Evolutionary conservation across 1,140 invertebrate genomes (phyloP).

Genomic region (Trichonephila inaurata): DNA sequence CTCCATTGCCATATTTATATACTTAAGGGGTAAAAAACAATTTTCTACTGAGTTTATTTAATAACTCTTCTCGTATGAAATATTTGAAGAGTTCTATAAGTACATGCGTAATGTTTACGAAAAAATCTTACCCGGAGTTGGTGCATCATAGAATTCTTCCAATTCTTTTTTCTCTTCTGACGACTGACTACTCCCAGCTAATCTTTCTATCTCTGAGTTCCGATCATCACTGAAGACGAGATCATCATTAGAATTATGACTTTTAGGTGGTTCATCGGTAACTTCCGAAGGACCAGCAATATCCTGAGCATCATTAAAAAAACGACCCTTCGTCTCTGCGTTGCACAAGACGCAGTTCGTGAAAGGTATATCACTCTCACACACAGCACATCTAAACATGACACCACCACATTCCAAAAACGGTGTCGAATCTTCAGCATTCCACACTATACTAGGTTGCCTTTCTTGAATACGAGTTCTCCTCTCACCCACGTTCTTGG

Average conservation of each 20-base stretch:
- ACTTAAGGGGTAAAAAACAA: too few relatives aligned
- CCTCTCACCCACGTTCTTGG: constrained; percentile 46
- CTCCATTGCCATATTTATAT: too few relatives aligned
- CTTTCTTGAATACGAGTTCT: not conserved
- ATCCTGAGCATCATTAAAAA: not conserved
- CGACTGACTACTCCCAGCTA: not conserved
- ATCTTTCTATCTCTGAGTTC: not conserved
- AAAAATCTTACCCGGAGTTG: constrained; percentile 25
- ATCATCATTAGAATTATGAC: not conserved
- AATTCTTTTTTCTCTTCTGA: constrained; percentile 55
- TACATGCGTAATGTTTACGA: not conserved
- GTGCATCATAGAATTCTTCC: constrained; percentile 62
- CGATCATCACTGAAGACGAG: not conserved
- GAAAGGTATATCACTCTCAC: constrained; percentile 55
- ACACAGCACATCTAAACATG: constrained; percentile 35
- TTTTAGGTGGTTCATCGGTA: not conserved
- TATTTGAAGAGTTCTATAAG: not conserved
- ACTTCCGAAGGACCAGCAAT: not conserved
- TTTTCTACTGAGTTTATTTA: not conserved
- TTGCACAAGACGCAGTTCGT: constrained; percentile 61
- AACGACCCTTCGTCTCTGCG: constrained; percentile 38
- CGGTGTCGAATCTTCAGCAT: not conserved
- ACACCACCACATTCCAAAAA: constrained; percentile 27
- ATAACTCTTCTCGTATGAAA: too few relatives aligned
- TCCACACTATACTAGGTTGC: not conserved